Percentiles rank a stretch among this genome's conserved stretches.
These are phyloP conservation scores for Cephalopterus ornatus DNA, from an alignment of 2,113 vertebrate genomes.

Conservation along the genomic window DNA sequence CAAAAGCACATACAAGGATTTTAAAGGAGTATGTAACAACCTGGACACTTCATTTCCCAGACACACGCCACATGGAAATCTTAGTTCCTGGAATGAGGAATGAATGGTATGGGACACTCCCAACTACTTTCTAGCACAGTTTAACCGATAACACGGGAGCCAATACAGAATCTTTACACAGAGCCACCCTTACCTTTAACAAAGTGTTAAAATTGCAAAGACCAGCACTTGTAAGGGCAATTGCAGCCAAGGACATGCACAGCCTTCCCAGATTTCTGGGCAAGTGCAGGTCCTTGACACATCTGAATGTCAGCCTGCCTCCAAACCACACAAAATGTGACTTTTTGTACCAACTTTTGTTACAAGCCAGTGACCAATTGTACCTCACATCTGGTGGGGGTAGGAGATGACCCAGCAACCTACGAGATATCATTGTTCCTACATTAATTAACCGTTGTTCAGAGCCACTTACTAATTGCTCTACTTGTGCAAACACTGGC, in stretches of 20 bases:
- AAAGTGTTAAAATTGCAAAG: neutral
- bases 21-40: neutral
- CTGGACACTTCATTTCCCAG: neutral
- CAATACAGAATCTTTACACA: neutral
- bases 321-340: neutral
- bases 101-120: rapidly evolving
- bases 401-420: neutral
- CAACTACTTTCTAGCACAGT: neutral
- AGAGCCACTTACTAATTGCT: neutral
- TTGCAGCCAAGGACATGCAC: neutral
- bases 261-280: neutral
- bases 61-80: neutral
- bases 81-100: neutral
- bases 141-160: neutral
- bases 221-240: rapidly evolving
- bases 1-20: neutral
- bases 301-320: neutral
- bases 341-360: neutral
- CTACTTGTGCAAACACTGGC: neutral
- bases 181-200: rapidly evolving
- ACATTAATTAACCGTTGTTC: neutral
- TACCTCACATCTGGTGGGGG: neutral
- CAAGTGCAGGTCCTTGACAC: neutral
- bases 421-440: neutral
- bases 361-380: neutral